Conservation (phyloP, 2,797 vertebrate species). For the Microctenopoma stevenorrisi region DNA sequence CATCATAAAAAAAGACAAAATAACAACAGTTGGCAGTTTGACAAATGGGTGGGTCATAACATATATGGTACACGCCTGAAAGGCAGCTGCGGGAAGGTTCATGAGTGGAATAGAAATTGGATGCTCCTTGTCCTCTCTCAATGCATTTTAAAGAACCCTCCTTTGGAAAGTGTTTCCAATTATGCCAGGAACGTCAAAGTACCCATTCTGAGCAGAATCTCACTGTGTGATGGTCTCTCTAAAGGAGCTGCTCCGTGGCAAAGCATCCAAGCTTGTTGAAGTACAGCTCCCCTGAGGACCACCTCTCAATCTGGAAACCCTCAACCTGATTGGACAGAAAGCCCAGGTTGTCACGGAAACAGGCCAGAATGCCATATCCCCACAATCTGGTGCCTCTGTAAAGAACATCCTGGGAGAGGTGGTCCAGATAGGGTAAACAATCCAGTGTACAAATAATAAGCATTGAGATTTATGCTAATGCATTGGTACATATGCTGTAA, state of each 20-base stretch:
- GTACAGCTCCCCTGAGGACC: conserved; percentile 79
- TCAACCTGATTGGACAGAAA: conserved; percentile 72
- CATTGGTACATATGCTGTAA: conserved; percentile 59
- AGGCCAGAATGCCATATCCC: conserved; percentile 68
- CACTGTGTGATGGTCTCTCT: conserved; percentile 77
- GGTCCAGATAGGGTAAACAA: conserved; percentile 66
- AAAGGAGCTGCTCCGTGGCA: conserved; percentile 70
- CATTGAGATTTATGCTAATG: conserved; percentile 64
- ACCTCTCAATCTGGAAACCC: conserved; percentile 80
- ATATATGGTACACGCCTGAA: conserved; percentile 69
- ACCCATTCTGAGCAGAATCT: conserved; percentile 77
- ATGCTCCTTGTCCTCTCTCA: conserved; percentile 71
- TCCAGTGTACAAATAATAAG: conserved; percentile 34
- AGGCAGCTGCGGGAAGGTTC: conserved; percentile 72
- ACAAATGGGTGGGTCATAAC: conserved; percentile 75
- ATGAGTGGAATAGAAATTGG: conserved; percentile 80
- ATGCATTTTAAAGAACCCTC: conserved; percentile 79
- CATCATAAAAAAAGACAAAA: conserved; percentile 62
- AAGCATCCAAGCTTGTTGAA: conserved; percentile 73
- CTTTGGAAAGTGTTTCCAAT: conserved; percentile 81
- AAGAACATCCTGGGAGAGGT: conserved; percentile 58
- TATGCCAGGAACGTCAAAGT: conserved; percentile 78
- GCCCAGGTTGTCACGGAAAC: conserved; percentile 82
- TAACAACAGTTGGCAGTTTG: conserved; percentile 76
- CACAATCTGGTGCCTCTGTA: conserved; percentile 68